Conservation (phyloP, 1,140 invertebrate genomes). For the Heliothis virescens region DNA sequence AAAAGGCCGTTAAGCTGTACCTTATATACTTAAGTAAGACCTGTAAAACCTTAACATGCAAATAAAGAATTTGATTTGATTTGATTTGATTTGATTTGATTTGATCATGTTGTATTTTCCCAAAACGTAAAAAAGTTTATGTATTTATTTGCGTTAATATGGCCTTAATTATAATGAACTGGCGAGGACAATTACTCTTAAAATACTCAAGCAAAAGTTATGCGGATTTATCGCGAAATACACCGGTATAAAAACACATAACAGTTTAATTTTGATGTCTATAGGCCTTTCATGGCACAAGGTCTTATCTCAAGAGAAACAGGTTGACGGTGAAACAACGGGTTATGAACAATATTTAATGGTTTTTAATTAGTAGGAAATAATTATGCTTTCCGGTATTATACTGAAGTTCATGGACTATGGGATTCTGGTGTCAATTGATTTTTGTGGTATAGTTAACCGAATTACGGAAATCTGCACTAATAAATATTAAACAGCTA, state of each 20-base stretch:
- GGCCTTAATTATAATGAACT: no score
- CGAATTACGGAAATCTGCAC: no score
- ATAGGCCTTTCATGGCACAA: background rate
- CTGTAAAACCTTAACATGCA: no score
- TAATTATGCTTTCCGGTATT: background rate
- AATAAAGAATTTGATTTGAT: no score
- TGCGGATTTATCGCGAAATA: background rate
- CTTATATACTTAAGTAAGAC: no score
- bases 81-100: no score
- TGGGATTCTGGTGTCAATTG: background rate
- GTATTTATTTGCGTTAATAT: no score
- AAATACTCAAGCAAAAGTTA: background rate
- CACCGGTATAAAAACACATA: background rate
- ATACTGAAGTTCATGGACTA: slow-evolving; percentile 14
- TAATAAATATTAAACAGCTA: no score
- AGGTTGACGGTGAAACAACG: background rate
- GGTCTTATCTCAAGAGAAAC: slow-evolving; percentile 9
- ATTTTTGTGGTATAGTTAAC: background rate
- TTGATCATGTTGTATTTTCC: no score
- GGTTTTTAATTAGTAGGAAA: slow-evolving; percentile 11
- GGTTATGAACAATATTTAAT: background rate
- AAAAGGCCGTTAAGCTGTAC: no score
- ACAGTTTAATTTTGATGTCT: background rate
- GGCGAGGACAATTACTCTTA: no score
- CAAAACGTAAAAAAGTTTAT: no score